Percentiles rank a stretch among this genome's conserved stretches.
Evolutionary conservation across 2,113 vertebrate species (phyloP).

Genomic region (Menura novaehollandiae): DNA sequence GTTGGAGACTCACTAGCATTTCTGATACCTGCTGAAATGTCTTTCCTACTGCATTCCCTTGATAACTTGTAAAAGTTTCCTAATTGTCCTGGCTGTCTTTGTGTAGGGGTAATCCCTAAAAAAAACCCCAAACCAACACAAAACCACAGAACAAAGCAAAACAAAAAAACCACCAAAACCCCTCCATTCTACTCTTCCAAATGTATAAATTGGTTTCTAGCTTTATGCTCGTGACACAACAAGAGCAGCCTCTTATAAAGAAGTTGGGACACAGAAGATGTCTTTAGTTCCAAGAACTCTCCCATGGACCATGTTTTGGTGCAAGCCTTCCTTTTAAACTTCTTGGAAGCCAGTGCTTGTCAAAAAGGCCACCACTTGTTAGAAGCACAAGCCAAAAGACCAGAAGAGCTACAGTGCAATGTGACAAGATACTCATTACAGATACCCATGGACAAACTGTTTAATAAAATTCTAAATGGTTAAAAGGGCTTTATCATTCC

Average conservation of each 20-base stretch:
- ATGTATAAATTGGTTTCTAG: neutral
- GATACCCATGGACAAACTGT: neutral
- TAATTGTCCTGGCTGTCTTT: neutral
- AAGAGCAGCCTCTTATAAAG: neutral
- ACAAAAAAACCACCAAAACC: fast-evolving
- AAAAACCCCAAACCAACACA: neutral
- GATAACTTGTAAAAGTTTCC: neutral
- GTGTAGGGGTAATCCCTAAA: neutral
- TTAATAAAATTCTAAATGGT: neutral
- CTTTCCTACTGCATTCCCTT: neutral
- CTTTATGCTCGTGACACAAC: neutral
- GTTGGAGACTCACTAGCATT: neutral
- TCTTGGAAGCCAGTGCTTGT: neutral
- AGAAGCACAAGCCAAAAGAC: neutral
- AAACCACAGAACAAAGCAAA: neutral
- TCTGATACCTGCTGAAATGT: neutral
- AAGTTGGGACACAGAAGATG: neutral
- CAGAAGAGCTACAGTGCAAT: neutral
- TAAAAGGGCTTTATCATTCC: neutral
- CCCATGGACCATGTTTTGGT: fast-evolving
- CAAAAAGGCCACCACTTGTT: neutral
- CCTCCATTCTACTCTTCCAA: neutral
- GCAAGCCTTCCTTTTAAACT: neutral
- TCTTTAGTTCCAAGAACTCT: neutral
- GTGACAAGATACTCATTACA: neutral